phyloP scores from a whole-genome alignment of 2,797 vertebrate genomes.

The Poeciliopsis presidionis region DNA sequence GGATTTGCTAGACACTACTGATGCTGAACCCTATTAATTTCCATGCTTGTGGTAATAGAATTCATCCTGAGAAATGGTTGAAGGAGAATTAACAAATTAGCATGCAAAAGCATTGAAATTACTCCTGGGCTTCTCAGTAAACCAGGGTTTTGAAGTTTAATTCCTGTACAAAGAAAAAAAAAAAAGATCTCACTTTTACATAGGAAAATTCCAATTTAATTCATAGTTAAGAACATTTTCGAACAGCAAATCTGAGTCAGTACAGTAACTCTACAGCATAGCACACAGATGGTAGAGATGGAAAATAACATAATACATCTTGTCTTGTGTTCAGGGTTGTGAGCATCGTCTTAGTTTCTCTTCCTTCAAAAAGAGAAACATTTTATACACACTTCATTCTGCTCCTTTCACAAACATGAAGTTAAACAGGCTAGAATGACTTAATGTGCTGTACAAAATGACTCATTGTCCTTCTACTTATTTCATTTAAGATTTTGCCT shows the following conservation, averaged over 20 bases:
- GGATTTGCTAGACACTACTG: not conserved
- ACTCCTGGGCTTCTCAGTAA: not conserved
- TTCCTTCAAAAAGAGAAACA: not conserved
- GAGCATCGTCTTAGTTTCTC: not conserved
- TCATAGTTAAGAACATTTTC: not conserved
- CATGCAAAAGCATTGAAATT: slow-evolving; percentile 47
- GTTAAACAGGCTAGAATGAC: not conserved
- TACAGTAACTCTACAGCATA: not conserved
- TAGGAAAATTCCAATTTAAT: not conserved
- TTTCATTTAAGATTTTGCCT: not conserved
- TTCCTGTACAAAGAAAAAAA: not conserved
- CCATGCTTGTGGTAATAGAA: slow-evolving; percentile 13
- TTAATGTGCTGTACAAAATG: not conserved
- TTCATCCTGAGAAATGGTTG: slow-evolving; percentile 31
- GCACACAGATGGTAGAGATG: not conserved
- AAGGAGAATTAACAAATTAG: slow-evolving; percentile 30
- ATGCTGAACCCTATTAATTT: slow-evolving; percentile 8
- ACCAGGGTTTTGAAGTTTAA: not conserved
- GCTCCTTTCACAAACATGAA: not conserved
- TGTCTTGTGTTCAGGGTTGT: not conserved
- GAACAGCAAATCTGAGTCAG: not conserved
- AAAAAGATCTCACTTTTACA: not conserved
- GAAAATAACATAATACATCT: not conserved
- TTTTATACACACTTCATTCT: not conserved
- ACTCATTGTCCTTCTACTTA: not conserved